phyloP scores from a whole-genome alignment of 2,888 invertebrate species.

The Phengaris alcon region DNA sequence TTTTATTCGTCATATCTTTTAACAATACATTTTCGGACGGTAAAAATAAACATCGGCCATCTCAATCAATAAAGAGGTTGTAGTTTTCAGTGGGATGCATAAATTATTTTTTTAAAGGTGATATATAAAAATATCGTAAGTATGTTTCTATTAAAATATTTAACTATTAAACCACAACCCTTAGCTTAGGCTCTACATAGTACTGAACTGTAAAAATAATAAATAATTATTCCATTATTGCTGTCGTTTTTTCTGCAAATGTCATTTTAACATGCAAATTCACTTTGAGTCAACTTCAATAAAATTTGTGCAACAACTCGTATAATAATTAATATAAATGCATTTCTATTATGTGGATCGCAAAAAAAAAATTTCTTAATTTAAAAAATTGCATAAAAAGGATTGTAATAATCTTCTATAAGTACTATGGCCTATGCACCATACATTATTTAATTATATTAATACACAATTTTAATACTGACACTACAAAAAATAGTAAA shows the following conservation, averaged over 20 bases:
- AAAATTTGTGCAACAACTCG: not conserved
- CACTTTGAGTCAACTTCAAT: not conserved
- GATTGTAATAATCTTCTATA: too few relatives aligned
- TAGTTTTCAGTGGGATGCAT: too few relatives aligned
- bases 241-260: too few relatives aligned
- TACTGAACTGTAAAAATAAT: conserved; percentile 5
- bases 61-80: not conserved
- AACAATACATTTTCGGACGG: conserved; percentile 1
- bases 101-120: not conserved
- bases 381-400: too few relatives aligned
- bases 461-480: too few relatives aligned
- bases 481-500: too few relatives aligned
- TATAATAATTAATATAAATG: not conserved
- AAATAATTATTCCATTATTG: too few relatives aligned
- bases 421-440: too few relatives aligned
- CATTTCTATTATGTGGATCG: not conserved
- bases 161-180: not conserved
- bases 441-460: too few relatives aligned
- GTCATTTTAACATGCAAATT: too few relatives aligned
- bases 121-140: not conserved
- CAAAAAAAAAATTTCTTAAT: too few relatives aligned
- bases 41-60: not conserved
- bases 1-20: not conserved
- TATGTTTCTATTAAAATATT: not conserved
- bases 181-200: not conserved